These are phyloP conservation scores for Clarias pachynema DNA, from an alignment of 2,797 vertebrate species.

Conservation along the genomic window DNA sequence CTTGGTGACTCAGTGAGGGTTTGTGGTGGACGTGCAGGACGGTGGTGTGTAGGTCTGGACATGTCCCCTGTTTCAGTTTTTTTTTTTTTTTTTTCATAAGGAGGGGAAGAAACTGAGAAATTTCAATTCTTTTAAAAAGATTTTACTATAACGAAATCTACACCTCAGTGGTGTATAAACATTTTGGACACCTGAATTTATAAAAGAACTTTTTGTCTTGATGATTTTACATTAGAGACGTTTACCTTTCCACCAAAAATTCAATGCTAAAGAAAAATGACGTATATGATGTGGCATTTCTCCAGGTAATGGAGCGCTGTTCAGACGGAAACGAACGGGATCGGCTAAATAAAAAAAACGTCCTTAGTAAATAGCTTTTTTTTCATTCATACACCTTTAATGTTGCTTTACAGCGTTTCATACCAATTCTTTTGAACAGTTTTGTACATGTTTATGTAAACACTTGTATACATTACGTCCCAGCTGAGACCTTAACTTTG, in stretches of 20 bases:
- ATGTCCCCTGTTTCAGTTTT: slow-evolving; percentile 35
- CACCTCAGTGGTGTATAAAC: background rate
- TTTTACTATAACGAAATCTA: no score
- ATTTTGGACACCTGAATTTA: background rate
- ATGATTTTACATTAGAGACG: background rate
- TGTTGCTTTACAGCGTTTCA: background rate
- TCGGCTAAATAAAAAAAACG: no score
- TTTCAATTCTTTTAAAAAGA: no score
- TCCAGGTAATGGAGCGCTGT: background rate
- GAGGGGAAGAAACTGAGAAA: no score
- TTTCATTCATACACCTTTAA: no score
- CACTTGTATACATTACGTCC: background rate
- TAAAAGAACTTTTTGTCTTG: background rate
- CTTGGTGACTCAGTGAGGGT: slow-evolving; percentile 40
- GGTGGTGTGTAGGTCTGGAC: slow-evolving; percentile 36
- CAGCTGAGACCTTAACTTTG: background rate
- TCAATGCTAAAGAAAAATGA: background rate
- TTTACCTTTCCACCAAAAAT: background rate
- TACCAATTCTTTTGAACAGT: background rate
- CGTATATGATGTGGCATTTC: background rate
- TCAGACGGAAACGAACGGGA: no score
- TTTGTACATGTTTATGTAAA: background rate
- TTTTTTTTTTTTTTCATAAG: slow-evolving; percentile 21
- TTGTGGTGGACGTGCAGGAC: slow-evolving; percentile 51
- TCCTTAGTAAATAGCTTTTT: no score